A percentile compares a stretch with the other conserved stretches of the same genome.
phyloP scores from a whole-genome alignment of 2,113 vertebrate genomes.

The Cnemophilus loriae region DNA sequence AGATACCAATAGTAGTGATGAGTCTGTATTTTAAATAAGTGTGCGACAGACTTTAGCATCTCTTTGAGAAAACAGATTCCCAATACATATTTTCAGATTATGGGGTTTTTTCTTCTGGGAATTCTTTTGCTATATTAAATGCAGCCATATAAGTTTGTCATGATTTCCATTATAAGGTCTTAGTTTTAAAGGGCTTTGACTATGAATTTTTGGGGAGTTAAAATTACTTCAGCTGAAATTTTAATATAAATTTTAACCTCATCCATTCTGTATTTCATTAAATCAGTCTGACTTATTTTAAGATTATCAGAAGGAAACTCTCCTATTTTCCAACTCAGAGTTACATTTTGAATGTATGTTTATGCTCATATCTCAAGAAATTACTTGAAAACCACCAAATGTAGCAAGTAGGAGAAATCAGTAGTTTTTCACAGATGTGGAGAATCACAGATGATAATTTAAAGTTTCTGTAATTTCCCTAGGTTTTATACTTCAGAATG shows the following conservation, averaged over 20 bases:
- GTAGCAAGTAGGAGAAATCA: background rate
- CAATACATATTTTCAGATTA: background rate
- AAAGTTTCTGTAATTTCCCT: background rate
- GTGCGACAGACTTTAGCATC: background rate
- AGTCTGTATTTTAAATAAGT: background rate
- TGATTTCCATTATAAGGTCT: background rate
- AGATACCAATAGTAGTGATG: background rate
- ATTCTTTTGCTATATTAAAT: background rate
- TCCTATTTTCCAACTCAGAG: background rate
- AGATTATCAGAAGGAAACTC: background rate
- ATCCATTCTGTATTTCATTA: background rate
- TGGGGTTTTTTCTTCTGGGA: background rate
- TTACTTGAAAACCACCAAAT: background rate
- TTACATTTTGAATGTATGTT: background rate
- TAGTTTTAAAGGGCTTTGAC: slow-evolving; percentile 1
- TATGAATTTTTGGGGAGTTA: slow-evolving; percentile 3
- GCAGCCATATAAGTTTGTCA: background rate
- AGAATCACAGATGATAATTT: background rate
- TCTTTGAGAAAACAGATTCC: background rate
- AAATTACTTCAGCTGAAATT: background rate
- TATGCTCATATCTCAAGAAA: background rate
- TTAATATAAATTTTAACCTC: background rate
- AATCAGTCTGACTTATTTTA: background rate
- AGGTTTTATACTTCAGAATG: background rate
- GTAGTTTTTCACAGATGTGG: background rate